Conservation (phyloP, 30 jellyfish, hydroid and myxozoan genomes). For the Sanderia malayensis region DNA sequence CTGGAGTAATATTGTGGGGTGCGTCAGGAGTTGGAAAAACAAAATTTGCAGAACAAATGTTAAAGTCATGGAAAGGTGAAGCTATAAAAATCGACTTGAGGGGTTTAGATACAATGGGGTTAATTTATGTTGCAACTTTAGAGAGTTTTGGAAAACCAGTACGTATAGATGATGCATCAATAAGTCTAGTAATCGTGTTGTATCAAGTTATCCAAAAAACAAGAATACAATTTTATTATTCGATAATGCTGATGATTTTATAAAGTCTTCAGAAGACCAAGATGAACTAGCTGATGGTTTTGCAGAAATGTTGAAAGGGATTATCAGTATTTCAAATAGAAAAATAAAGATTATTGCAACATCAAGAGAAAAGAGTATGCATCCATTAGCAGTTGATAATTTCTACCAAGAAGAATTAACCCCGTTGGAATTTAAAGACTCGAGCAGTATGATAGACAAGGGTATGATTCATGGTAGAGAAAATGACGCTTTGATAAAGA, state of each 20-base stretch:
- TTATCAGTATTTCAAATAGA: not conserved
- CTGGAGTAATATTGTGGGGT: conserved; percentile 43
- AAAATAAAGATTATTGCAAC: conserved; percentile 31
- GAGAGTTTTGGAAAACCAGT: conserved; percentile 17
- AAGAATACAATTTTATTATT: conserved; percentile 12
- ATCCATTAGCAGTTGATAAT: conserved; percentile 3
- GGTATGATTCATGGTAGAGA: conserved; percentile 13
- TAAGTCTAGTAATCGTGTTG: conserved; percentile 5
- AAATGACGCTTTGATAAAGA: not conserved
- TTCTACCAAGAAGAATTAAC: conserved; percentile 40
- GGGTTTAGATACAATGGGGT: conserved; percentile 10
- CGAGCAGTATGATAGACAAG: conserved; percentile 24
- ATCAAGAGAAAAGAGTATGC: conserved; percentile 21
- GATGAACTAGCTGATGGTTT: conserved; percentile 23
- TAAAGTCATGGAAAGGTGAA: conserved; percentile 14
- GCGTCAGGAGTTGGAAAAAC: conserved; percentile 62
- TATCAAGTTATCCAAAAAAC: not conserved
- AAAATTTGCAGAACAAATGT: conserved; percentile 11
- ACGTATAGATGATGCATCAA: conserved; percentile 44
- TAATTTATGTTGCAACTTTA: conserved; percentile 34
- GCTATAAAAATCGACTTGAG: conserved; percentile 24
- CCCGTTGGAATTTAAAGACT: conserved; percentile 7
- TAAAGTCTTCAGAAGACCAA: conserved; percentile 18
- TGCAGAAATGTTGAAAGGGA: conserved; percentile 14
- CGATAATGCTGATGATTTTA: conserved; percentile 63